Evolutionary conservation across 1,140 invertebrate genomes (phyloP), one percentile per base, ranked within the genome.

Genomic region (Cydia strobilella): DNA sequence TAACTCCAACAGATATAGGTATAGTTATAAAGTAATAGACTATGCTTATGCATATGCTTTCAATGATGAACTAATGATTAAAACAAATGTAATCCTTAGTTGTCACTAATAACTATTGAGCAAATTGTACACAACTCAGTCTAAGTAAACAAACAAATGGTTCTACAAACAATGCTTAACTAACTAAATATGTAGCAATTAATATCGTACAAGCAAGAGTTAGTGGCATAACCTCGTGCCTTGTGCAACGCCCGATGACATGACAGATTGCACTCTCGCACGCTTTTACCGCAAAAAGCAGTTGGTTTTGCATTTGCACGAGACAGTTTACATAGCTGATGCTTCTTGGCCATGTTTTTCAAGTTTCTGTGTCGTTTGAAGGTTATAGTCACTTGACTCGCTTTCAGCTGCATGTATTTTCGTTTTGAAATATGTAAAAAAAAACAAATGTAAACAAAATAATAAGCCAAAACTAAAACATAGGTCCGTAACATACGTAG

Each of bases 231-330:
- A 69, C 65, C 18, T n/a, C 3, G 31, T 35, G n/a, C 65, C 65
- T 69, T 35, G 65, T 69, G 65, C 65, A 69, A 69, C 65, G 25
- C 27, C 65, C 35, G 65, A 69, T 69, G 65, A 69, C 65, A 69
- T 69, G 65, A 69, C 65, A 69, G 65, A 69, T 69, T 69, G 65
- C 65, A 18, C 65, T 39, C 27, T 18, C 3, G 18, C 65, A 69
- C 65, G 65, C 35, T 66, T 66, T 0, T 66, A 15, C 0, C 27
- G 31, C 31, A 69, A n/a, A 69, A 69, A 69, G 65, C 31, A 69
- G 65, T 69, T 39, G 65, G 12, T 69, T 69, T 69, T 59, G 54
- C 18, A 59, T 59, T 59, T 59, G 23, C 54, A 59, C 54, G 54
- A 59, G 54, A 23, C 54, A 59, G 54, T 59, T 59, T 59, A 59